Evolutionary conservation across 2,797 vertebrate species (phyloP).

Genomic region (Orientallactaga sibirica): DNA sequence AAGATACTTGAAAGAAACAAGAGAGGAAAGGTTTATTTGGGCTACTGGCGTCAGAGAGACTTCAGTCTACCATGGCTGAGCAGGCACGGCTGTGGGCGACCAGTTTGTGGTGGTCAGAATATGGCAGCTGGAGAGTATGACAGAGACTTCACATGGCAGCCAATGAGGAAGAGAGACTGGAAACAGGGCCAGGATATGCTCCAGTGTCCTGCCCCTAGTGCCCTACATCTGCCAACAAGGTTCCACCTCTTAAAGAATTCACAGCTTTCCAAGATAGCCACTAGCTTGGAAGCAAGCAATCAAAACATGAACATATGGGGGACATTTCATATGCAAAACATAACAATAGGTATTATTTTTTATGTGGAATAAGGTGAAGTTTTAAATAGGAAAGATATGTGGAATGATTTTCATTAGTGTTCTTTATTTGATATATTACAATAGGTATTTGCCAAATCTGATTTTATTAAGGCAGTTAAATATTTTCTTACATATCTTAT

Average conservation of each 20-base stretch:
- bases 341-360: neutral
- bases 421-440: neutral
- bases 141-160: neutral
- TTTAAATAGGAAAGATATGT: constrained; percentile 2
- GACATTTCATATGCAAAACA: neutral
- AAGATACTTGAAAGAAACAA: neutral
- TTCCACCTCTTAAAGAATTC: neutral
- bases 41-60: neutral
- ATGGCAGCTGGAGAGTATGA: neutral
- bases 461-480: constrained; percentile 29
- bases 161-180: neutral
- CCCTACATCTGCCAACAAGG: neutral
- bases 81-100: too few relatives aligned
- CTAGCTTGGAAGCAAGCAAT: neutral
- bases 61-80: neutral
- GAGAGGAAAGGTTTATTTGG: neutral
- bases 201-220: neutral
- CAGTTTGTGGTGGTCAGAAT: neutral
- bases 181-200: neutral
- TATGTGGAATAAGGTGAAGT: neutral
- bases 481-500: constrained; percentile 5
- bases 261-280: neutral
- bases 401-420: neutral
- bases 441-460: neutral
- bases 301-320: neutral